Percentiles rank a stretch among this genome's conserved stretches.
Conservation (phyloP, 2,113 vertebrate genomes). For the Solea senegalensis region DNA sequence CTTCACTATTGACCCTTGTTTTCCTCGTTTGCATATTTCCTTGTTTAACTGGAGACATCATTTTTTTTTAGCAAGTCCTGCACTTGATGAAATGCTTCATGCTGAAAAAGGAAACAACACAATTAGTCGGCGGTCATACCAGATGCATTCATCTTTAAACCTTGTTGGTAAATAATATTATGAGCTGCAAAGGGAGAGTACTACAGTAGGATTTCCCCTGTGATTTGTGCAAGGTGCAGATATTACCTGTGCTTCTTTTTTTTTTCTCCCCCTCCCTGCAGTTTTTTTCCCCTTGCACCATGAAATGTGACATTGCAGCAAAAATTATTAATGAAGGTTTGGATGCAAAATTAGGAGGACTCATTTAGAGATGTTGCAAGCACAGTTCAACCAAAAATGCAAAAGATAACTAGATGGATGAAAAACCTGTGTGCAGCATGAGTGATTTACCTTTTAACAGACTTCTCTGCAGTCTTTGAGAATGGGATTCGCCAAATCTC, state of each 20-base stretch:
- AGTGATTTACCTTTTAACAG: background rate
- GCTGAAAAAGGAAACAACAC: slow-evolving; percentile 4
- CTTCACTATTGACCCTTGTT: no score
- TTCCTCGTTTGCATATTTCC: no score
- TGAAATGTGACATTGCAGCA: slow-evolving; percentile 7
- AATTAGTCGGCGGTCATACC: background rate
- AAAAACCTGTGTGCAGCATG: background rate
- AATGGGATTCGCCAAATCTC: background rate
- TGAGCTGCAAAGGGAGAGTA: background rate
- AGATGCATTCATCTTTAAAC: slow-evolving; percentile 3
- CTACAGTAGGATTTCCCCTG: background rate
- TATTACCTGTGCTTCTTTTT: slow-evolving; percentile 3
- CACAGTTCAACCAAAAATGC: slow-evolving; percentile 4
- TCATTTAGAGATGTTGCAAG: slow-evolving; percentile 20
- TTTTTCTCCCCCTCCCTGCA: background rate
- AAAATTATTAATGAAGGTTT: slow-evolving; percentile 27
- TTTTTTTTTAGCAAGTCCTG: no score
- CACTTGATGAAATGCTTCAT: no score
- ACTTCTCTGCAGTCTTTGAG: background rate
- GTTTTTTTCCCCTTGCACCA: background rate
- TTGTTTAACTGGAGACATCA: background rate
- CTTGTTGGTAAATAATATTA: background rate
- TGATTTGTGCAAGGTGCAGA: background rate
- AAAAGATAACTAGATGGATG: slow-evolving; percentile 10
- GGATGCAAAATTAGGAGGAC: background rate